phyloP scores from a whole-genome alignment of 2,113 vertebrate species.

The Apteryx mantelli region DNA sequence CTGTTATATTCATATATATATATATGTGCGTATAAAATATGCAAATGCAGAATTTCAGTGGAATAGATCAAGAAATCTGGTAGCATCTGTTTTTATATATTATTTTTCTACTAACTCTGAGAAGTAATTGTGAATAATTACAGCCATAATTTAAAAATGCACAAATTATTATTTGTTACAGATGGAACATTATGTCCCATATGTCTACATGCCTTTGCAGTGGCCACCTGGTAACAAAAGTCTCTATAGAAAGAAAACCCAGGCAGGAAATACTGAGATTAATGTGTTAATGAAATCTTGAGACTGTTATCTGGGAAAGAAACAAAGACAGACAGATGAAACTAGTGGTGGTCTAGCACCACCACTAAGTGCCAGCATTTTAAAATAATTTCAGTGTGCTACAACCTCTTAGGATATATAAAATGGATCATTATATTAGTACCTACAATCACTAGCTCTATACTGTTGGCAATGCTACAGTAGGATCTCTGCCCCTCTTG shows the following conservation, averaged over 20 bases:
- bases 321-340: background rate
- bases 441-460: constrained; percentile 40
- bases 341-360: background rate
- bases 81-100: constrained; percentile 5
- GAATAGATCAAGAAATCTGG: constrained; percentile 28
- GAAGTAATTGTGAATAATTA: constrained; percentile 49
- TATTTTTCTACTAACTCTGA: constrained; percentile 36
- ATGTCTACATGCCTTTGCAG: constrained; percentile 41
- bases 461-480: constrained; percentile 22
- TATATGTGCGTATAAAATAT: background rate
- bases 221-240: constrained; percentile 22
- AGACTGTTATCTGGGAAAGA: background rate
- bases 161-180: constrained; percentile 53
- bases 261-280: constrained; percentile 26
- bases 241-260: constrained; percentile 45
- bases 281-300: constrained; percentile 2
- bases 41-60: background rate
- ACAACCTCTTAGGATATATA: constrained; percentile 55
- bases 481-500: constrained; percentile 46
- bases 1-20: background rate
- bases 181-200: constrained; percentile 41
- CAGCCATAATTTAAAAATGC: constrained; percentile 15
- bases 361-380: constrained; percentile 13
- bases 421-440: constrained; percentile 68
- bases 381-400: constrained; percentile 57